phyloP scores from a whole-genome alignment of 2,113 vertebrate genomes.

The Micronisus gabar region DNA sequence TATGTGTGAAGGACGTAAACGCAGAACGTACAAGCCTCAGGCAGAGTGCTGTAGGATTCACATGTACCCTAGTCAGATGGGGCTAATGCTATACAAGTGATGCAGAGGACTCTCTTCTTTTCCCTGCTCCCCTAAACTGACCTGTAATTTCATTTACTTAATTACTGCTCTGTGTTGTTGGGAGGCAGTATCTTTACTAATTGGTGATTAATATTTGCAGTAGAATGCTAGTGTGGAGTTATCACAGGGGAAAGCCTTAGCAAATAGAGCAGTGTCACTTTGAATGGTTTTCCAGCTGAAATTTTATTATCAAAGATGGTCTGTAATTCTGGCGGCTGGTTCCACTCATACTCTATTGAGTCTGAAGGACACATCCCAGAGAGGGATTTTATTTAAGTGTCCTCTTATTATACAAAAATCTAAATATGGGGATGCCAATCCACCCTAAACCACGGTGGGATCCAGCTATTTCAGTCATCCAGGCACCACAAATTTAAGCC shows the following conservation, averaged over 20 bases:
- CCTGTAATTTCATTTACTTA: slow-evolving; percentile 14
- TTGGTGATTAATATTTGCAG: slow-evolving; percentile 17
- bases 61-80: neutral
- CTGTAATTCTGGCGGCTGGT: neutral
- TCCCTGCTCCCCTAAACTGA: neutral
- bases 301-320: neutral
- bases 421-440: neutral
- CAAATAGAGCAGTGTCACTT: neutral
- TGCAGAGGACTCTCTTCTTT: neutral
- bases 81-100: neutral
- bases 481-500: neutral
- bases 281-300: neutral
- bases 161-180: neutral
- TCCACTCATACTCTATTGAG: neutral
- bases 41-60: neutral
- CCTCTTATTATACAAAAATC: neutral
- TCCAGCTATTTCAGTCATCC: neutral
- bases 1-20: neutral
- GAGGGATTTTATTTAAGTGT: neutral
- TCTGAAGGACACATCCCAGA: neutral
- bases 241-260: neutral
- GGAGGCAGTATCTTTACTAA: neutral
- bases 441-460: neutral
- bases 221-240: neutral
- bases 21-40: neutral